Evolutionary conservation across 2,113 vertebrate genomes (phyloP).

Genomic region (Coracopsis vasa): DNA sequence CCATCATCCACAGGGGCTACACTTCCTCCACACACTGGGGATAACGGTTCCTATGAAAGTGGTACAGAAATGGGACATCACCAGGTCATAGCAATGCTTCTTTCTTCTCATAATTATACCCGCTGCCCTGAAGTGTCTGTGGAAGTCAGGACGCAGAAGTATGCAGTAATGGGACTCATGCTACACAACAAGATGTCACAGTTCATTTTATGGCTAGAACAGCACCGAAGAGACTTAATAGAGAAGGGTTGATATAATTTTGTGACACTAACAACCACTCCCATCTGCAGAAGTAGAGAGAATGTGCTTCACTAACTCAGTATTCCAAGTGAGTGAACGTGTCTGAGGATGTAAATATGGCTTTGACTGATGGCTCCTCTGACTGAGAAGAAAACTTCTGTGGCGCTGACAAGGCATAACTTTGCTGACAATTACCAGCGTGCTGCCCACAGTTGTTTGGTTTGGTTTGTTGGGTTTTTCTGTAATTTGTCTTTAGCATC

Average conservation of each 20-base stretch:
- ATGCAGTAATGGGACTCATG: neutral
- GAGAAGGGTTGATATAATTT: neutral
- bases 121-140: neutral
- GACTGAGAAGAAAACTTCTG: neutral
- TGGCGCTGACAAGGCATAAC: neutral
- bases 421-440: neutral
- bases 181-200: neutral
- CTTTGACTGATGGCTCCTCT: neutral
- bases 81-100: neutral
- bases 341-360: neutral
- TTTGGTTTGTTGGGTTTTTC: neutral
- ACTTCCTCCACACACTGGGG: neutral
- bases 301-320: neutral
- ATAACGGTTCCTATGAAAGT: neutral
- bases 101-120: neutral
- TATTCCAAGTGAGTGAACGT: neutral
- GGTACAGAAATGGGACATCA: neutral
- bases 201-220: neutral
- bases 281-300: neutral
- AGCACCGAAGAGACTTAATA: neutral
- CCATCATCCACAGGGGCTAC: neutral
- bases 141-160: neutral
- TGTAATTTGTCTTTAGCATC: neutral
- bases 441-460: neutral
- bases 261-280: neutral